These are phyloP conservation scores for Andrena dorsata DNA, from an alignment of 2,888 invertebrate species.

Conservation along the genomic window DNA sequence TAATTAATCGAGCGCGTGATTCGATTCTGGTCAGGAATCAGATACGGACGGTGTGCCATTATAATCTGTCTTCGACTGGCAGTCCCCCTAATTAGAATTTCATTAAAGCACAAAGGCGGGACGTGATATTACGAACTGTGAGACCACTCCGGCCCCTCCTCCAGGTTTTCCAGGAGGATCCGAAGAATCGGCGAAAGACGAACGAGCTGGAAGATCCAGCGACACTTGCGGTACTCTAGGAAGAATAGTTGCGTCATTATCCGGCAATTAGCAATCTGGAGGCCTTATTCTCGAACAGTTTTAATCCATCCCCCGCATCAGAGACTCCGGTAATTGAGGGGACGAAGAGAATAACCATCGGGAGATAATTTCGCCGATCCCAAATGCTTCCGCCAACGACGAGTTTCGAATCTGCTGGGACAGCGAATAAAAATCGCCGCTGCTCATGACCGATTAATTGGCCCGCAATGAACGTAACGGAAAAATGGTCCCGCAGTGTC, in stretches of 20 bases:
- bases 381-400: not conserved
- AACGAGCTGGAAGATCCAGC: not conserved
- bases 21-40: constrained; percentile 23
- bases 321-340: not conserved
- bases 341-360: not conserved
- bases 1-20: constrained; percentile 48
- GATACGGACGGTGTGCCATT: not conserved
- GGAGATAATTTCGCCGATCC: not conserved
- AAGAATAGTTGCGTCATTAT: constrained; percentile 21
- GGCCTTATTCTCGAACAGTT: not conserved
- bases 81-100: constrained; percentile 37
- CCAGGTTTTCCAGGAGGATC: not conserved
- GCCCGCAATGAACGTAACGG: not conserved
- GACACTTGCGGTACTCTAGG: not conserved
- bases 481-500: not conserved
- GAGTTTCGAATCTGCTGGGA: not conserved
- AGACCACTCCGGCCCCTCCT: not conserved
- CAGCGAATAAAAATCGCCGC: not conserved
- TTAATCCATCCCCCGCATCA: not conserved
- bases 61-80: constrained; percentile 6
- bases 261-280: constrained; percentile 25
- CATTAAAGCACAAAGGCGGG: constrained; percentile 19
- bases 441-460: not conserved
- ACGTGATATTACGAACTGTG: constrained; percentile 1
- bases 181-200: not conserved